These are phyloP conservation scores for Sminthopsis crassicaudata DNA, from an alignment of 2,113 vertebrate species.

Conservation along the genomic window DNA sequence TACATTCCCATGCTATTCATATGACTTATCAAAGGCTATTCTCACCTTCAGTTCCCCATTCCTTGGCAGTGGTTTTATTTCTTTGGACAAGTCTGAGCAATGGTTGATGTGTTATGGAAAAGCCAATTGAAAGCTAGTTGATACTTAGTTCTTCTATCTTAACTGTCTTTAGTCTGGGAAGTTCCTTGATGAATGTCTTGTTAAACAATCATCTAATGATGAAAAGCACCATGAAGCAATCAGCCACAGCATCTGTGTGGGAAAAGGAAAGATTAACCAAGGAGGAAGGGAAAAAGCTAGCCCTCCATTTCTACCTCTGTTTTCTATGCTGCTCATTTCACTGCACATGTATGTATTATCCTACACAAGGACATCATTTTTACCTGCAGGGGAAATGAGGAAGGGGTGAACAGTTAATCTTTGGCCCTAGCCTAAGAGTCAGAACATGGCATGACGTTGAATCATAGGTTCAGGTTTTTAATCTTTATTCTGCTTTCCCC, in stretches of 20 bases:
- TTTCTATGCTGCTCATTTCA: neutral
- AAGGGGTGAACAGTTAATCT: neutral
- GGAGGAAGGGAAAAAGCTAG: neutral
- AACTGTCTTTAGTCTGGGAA: neutral
- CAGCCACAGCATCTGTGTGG: neutral
- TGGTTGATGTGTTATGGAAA: neutral
- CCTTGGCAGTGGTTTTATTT: neutral
- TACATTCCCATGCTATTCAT: conserved; percentile 6
- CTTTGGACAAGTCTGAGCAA: neutral
- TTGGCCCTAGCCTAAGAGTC: neutral
- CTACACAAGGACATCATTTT: neutral
- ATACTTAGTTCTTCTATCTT: neutral
- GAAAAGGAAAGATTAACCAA: neutral
- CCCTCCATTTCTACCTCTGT: neutral
- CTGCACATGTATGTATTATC: neutral
- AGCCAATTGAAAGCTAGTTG: neutral
- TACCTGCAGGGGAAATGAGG: neutral
- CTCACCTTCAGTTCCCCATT: fast-evolving
- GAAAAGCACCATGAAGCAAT: neutral
- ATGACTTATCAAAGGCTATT: neutral
- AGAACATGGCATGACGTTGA: neutral
- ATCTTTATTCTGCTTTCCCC: neutral
- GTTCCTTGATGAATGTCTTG: neutral
- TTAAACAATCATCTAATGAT: neutral
- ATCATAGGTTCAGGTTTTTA: neutral